A percentile compares a stretch with the other conserved stretches of the same genome.
Evolutionary conservation across 2,113 vertebrate genomes (phyloP).

Genomic region (Caranx melampygus): DNA sequence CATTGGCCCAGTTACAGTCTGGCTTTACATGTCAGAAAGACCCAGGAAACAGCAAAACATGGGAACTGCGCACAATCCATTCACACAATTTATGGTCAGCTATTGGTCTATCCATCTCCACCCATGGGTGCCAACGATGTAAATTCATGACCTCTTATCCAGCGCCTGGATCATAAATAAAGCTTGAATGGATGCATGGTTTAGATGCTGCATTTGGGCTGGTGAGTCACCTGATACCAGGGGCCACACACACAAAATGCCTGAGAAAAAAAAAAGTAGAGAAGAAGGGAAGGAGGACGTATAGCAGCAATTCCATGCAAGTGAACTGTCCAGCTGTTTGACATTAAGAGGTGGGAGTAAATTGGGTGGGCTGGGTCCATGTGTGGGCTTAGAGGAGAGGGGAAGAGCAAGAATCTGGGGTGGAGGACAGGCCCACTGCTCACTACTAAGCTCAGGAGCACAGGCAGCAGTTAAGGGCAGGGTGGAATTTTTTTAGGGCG

Average conservation of each 20-base stretch:
- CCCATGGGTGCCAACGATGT: slow-evolving; percentile 47
- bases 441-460: slow-evolving; percentile 56
- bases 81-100: slow-evolving; percentile 54
- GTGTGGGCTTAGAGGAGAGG: slow-evolving; percentile 33
- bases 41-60: not conserved
- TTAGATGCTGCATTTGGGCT: slow-evolving; percentile 1
- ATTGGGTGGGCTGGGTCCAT: slow-evolving; percentile 60
- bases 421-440: slow-evolving; percentile 41
- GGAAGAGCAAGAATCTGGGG: slow-evolving; percentile 51
- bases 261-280: slow-evolving; percentile 8
- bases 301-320: slow-evolving; percentile 35
- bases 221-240: slow-evolving; percentile 18
- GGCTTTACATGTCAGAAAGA: slow-evolving; percentile 27
- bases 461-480: slow-evolving; percentile 51
- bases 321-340: slow-evolving; percentile 74
- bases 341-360: slow-evolving; percentile 71
- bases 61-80: slow-evolving; percentile 27
- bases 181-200: not conserved
- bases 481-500: slow-evolving; percentile 52
- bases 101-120: slow-evolving; percentile 53
- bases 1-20: slow-evolving; percentile 35
- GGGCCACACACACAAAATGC: slow-evolving; percentile 51
- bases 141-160: slow-evolving; percentile 50
- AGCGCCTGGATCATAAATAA: slow-evolving; percentile 44
- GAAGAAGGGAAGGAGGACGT: slow-evolving; percentile 24